phyloP scores from a whole-genome alignment of 92 coral and sea anemone species.

The Anthopleura xanthogrammica region DNA sequence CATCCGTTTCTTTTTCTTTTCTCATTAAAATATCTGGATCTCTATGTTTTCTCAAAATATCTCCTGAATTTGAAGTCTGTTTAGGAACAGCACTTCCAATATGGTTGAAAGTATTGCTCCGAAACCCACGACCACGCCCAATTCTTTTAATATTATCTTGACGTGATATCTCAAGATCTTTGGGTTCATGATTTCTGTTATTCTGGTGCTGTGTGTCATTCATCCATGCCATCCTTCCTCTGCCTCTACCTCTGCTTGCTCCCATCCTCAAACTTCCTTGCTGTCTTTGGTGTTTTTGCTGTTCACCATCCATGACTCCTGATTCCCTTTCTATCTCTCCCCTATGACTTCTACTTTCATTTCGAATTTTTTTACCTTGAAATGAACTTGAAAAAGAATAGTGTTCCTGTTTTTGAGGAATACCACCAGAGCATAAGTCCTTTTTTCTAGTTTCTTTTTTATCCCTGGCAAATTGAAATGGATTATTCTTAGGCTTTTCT shows the following conservation, averaged over 20 bases:
- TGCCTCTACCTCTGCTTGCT: conserved; percentile 21
- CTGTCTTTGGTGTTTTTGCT: not conserved
- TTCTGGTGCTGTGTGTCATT: not conserved
- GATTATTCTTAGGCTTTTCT: not conserved
- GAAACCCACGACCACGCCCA: conserved; percentile 3
- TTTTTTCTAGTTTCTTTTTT: not conserved
- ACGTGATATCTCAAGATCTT: not conserved
- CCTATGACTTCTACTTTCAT: not conserved
- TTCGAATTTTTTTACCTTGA: not conserved
- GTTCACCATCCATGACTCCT: not conserved
- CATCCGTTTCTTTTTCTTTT: not conserved
- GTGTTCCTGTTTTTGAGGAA: not conserved
- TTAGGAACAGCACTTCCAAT: not conserved
- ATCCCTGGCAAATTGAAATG: not conserved
- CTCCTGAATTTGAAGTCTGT: not conserved
- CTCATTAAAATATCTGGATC: not conserved
- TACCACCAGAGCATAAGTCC: not conserved
- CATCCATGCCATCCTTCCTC: conserved; percentile 24
- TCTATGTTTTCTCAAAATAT: not conserved
- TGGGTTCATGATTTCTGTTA: not conserved
- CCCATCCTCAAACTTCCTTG: not conserved
- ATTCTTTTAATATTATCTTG: not conserved
- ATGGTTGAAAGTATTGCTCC: not conserved
- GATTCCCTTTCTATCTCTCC: not conserved
- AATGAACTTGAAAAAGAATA: not conserved